These are phyloP conservation scores for Drosophila dunni DNA, from an alignment of 1,140 invertebrate genomes.

Conservation along the genomic window DNA sequence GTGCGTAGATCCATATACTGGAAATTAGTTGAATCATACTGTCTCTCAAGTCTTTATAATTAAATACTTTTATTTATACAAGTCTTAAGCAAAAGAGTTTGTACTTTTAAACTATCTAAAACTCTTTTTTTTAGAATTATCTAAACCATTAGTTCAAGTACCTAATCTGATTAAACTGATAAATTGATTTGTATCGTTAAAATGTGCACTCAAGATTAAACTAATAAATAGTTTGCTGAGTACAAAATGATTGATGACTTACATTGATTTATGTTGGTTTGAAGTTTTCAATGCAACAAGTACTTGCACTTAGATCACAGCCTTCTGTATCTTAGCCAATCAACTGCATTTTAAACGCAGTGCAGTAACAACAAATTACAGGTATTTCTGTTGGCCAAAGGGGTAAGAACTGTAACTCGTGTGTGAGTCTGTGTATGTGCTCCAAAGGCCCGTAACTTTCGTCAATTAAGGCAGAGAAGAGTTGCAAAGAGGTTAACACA, in stretches of 20 bases:
- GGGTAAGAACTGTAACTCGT: slow-evolving; percentile 16
- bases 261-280: slow-evolving; percentile 24
- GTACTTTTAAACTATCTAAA: too few species aligned
- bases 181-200: not conserved
- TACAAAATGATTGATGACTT: slow-evolving; percentile 20
- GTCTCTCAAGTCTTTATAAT: not conserved
- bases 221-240: slow-evolving; percentile 2
- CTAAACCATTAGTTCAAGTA: too few species aligned
- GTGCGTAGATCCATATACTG: not conserved
- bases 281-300: slow-evolving; percentile 33
- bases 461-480: slow-evolving; percentile 65
- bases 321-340: slow-evolving; percentile 21
- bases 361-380: slow-evolving; percentile 70
- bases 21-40: slow-evolving; percentile 2
- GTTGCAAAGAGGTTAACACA: slow-evolving; percentile 18
- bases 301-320: slow-evolving; percentile 36
- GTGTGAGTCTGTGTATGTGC: not conserved
- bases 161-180: not conserved
- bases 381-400: slow-evolving; percentile 48
- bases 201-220: not conserved
- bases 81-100: too few species aligned
- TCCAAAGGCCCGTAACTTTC: slow-evolving; percentile 67
- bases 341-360: slow-evolving; percentile 65
- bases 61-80: too few species aligned
- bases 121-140: too few species aligned